Conservation (phyloP, 2,888 invertebrate genomes). For the Nomada fucata region DNA sequence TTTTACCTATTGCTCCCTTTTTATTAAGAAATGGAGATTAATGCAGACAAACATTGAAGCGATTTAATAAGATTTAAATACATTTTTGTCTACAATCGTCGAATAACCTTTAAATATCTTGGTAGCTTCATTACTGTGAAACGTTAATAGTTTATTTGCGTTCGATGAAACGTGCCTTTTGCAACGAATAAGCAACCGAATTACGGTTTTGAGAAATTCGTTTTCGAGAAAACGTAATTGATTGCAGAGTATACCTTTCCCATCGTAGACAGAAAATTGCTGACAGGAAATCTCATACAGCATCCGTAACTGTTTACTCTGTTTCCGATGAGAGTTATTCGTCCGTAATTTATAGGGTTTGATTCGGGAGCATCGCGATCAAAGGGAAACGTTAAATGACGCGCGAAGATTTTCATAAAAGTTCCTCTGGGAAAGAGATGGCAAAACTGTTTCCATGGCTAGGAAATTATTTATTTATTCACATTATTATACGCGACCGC, state of each 20-base stretch:
- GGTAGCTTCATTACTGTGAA: not conserved
- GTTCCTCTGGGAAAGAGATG: constrained; percentile 7
- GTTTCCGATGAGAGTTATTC: constrained; percentile 5
- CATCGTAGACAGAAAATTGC: not conserved
- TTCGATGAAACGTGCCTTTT: not conserved
- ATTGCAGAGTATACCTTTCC: constrained; percentile 17
- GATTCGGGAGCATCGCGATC: constrained; percentile 5
- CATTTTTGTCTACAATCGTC: too few species aligned
- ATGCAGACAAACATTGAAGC: too few species aligned
- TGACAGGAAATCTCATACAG: constrained; percentile 10
- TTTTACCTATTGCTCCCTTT: too few species aligned
- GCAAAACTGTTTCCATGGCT: not conserved
- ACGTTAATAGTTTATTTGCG: too few species aligned
- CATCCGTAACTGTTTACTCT: constrained; percentile 22
- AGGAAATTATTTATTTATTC: not conserved
- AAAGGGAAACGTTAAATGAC: constrained; percentile 26
- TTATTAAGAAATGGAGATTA: too few species aligned
- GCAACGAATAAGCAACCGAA: constrained; percentile 6
- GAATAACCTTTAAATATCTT: too few species aligned
- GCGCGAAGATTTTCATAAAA: constrained; percentile 6
- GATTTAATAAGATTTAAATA: too few species aligned
- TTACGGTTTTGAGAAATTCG: constrained; percentile 17
- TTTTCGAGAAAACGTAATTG: constrained; percentile 10
- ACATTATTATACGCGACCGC: not conserved
- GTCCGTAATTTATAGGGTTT: constrained; percentile 38